Evolutionary conservation across 2,797 vertebrate species (phyloP).

Genomic region (Darevskia mixta): DNA sequence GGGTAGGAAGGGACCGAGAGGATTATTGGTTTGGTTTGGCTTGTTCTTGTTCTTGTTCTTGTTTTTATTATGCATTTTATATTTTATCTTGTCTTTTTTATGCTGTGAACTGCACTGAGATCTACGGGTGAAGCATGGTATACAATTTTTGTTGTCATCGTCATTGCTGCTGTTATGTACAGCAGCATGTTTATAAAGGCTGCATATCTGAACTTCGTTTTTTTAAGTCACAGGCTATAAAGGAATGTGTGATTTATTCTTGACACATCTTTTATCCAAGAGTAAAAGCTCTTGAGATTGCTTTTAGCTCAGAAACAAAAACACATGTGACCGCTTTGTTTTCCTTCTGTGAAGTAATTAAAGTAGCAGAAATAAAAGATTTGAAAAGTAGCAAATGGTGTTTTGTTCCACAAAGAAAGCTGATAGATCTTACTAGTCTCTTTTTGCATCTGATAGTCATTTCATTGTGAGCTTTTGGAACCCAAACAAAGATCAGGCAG

Average conservation of each 20-base stretch:
- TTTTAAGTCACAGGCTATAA: background rate
- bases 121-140: too few relatives aligned
- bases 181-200: background rate
- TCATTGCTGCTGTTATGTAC: background rate
- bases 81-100: too few relatives aligned
- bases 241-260: conserved; percentile 16
- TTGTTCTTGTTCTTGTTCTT: too few relatives aligned
- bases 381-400: background rate
- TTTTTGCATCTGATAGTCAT: background rate
- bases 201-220: background rate
- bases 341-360: conserved; percentile 24
- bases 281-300: background rate
- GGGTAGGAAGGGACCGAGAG: too few relatives aligned
- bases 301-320: conserved; percentile 11
- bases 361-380: background rate
- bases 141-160: too few relatives aligned
- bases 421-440: background rate
- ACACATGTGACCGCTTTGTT: background rate
- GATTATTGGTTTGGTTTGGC: too few relatives aligned
- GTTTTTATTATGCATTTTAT: too few relatives aligned
- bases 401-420: background rate
- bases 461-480: background rate
- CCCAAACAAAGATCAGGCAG: background rate
- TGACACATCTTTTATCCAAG: background rate
- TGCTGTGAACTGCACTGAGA: too few relatives aligned